These are phyloP conservation scores for Coilia nasus DNA, from an alignment of 2,797 vertebrate genomes.

Conservation along the genomic window DNA sequence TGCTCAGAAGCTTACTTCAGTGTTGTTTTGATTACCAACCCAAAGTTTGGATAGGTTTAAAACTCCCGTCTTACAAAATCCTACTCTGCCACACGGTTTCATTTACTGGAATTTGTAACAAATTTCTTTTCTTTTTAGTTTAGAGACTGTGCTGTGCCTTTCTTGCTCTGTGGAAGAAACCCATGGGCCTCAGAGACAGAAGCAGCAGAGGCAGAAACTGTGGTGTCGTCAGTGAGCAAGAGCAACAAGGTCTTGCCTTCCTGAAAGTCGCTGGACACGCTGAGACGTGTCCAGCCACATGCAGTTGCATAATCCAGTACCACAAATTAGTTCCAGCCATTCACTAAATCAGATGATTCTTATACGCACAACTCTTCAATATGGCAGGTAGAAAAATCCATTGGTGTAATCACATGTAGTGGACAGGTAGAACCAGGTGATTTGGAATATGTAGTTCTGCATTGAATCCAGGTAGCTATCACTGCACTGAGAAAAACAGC, in stretches of 20 bases:
- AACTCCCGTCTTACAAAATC: not conserved
- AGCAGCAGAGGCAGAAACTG: constrained; percentile 56
- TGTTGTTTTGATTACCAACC: not conserved
- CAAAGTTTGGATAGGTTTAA: not conserved
- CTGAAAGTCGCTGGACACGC: not conserved
- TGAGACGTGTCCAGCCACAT: not conserved
- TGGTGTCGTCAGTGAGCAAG: constrained; percentile 53
- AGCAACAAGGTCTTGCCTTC: constrained; percentile 56
- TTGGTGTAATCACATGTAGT: no score
- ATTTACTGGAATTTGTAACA: not conserved
- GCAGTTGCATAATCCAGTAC: not conserved
- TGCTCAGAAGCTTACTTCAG: not conserved
- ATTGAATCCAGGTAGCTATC: no score
- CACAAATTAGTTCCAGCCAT: no score
- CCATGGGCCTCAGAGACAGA: constrained; percentile 61
- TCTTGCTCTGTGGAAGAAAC: constrained; percentile 73
- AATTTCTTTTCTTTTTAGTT: constrained; percentile 65
- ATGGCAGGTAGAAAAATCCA: no score
- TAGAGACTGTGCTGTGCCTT: constrained; percentile 65
- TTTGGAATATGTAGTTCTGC: no score
- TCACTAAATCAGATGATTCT: no score
- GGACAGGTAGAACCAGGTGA: no score
- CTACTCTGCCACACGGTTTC: not conserved
- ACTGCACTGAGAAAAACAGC: no score
- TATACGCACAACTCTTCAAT: no score